Conservation (phyloP, 2,113 vertebrate genomes). For the Collichthys lucidus region DNA sequence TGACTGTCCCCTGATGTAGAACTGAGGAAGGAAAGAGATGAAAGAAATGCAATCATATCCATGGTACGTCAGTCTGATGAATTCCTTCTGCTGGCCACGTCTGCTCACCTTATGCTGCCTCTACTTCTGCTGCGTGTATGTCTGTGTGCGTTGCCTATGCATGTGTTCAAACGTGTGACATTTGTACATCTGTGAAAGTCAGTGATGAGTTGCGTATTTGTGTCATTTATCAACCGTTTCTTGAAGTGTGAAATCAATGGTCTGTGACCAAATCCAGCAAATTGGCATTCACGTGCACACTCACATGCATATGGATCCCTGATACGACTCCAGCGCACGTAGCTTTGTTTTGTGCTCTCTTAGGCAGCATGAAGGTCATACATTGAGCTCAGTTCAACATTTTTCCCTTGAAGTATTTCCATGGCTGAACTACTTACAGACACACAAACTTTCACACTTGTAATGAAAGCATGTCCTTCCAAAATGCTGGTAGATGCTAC, state of each 20-base stretch:
- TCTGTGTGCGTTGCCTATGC: constrained; percentile 7
- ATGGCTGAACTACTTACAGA: constrained; percentile 29
- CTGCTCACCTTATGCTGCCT: constrained; percentile 70
- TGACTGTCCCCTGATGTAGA: constrained; percentile 34
- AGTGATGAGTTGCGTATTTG: constrained; percentile 42
- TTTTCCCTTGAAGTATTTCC: constrained; percentile 67
- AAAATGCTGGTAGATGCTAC: constrained; percentile 67
- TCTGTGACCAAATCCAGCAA: constrained; percentile 26
- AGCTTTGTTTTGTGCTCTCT: constrained; percentile 29
- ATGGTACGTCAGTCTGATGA: constrained; percentile 51
- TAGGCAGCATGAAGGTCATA: neutral
- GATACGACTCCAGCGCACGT: neutral
- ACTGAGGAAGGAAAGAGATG: constrained; percentile 36
- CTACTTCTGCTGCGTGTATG: constrained; percentile 23
- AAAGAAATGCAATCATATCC: constrained; percentile 37
- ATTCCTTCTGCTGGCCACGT: constrained; percentile 62
- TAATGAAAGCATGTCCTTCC: constrained; percentile 58
- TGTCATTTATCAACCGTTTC: constrained; percentile 41
- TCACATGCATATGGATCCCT: neutral
- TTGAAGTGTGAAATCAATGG: constrained; percentile 41
- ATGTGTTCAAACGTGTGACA: constrained; percentile 15
- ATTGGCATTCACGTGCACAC: neutral
- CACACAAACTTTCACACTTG: constrained; percentile 33
- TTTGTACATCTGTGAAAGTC: constrained; percentile 35
- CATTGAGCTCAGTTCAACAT: constrained; percentile 61